Evolutionary conservation across 2,113 vertebrate species (phyloP).

Genomic region (Microtus montanus): DNA sequence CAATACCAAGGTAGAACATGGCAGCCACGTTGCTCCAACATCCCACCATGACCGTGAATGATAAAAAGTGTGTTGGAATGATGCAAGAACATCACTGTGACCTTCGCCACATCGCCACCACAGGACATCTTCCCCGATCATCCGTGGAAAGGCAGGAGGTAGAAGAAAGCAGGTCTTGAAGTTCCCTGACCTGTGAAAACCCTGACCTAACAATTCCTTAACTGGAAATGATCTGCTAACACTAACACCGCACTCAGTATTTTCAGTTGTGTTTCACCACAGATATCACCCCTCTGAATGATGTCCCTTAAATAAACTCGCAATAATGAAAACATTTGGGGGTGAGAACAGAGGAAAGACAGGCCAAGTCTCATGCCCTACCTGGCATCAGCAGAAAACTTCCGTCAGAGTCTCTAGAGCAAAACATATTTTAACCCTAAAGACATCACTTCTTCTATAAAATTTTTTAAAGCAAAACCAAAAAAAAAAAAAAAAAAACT

Average conservation of each 20-base stretch:
- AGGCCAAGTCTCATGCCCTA: not conserved
- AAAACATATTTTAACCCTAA: not conserved
- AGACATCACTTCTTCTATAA: conserved; percentile 23
- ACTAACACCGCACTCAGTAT: no score
- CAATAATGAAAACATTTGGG: not conserved
- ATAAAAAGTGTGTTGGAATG: not conserved
- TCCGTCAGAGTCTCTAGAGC: not conserved
- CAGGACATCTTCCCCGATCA: no score
- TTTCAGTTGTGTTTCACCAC: no score
- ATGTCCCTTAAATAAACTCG: not conserved
- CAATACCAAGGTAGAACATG: accelerated
- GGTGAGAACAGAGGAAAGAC: not conserved
- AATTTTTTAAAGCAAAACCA: conserved; percentile 51
- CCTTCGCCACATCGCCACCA: not conserved
- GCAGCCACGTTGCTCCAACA: accelerated
- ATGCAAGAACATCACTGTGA: accelerated
- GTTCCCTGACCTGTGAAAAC: not conserved
- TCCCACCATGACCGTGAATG: accelerated
- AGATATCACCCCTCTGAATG: no score
- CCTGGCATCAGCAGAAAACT: not conserved
- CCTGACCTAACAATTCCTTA: not conserved
- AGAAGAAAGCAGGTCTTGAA: not conserved
- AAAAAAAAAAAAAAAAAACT: not conserved
- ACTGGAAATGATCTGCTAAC: not conserved
- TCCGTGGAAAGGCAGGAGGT: accelerated